Base-by-base conservation (phyloP, 2,113 vertebrate species). In the Crotalus horridus region DNA sequence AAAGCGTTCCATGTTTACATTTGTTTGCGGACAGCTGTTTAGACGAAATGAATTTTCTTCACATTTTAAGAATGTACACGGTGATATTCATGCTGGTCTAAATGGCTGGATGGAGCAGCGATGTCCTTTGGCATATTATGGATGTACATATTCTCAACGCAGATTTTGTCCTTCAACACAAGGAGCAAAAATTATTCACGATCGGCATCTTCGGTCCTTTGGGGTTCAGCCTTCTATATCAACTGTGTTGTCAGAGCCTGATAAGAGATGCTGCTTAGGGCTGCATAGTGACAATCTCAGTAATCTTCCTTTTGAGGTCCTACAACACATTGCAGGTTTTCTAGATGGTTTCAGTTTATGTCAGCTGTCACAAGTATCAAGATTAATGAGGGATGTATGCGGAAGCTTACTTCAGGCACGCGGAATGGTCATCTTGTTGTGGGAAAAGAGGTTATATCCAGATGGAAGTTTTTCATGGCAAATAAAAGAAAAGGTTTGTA, bases 31-130 rank as follows among this genome's bases (percentile, higher is more conserved):
- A 95, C 99, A 99, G 96, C 97, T 99, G 89, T 99, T 99, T 95
- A 98, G 99, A 90, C 98, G 99, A 95, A 99, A 99, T 96, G 99
- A 99, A 96, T 99, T 99, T 97, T 98, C 98, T 11, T 99, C 99
- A 0, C 99, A 99, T 97, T 99, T 99, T 98, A 98, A 98, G 94
- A 99, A 99, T 9, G 99, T 99, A 85, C 99, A 99, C 46, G 98
- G 98, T 89, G 99, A 99, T 95, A 99, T 99, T 96, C 99, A 99
- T 59, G 99, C 99, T 29, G 99, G 99, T 91, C 98, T 99, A 94
- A 99, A 99, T 46, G 99, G 99, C 93, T 99, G 99, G 99, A 99
- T 99, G 98, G 99, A 99, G 95, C 99, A 99, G 94, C 98, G 99
- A 90, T 99, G 99, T 93, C 99, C 99, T 2, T 97, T 99, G 93